Base-by-base conservation (phyloP, 2,888 invertebrate species). In the Arenicola marina region DNA sequence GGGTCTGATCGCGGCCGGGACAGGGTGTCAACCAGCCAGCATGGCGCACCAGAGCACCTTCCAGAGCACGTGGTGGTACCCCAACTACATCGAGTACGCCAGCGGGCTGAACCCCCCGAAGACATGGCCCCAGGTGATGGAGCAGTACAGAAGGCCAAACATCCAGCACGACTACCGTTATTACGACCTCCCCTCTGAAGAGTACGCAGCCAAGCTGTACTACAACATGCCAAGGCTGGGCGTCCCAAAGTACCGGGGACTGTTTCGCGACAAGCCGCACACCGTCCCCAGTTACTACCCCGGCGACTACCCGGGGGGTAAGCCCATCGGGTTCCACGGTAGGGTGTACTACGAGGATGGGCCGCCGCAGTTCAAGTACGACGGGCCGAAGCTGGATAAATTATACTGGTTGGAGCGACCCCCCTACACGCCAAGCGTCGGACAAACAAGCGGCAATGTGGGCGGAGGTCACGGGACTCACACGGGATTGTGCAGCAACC, bases 51-150 rank as follows among this genome's bases (percentile, higher is more conserved):
- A n/a, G n/a, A n/a, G n/a, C n/a, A 38, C 57, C 34, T 53, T 51
- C 61, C 55, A 61, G 43, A 67, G 59, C 51, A 62, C 64, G 33
- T 68, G 68, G 68, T 68, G 66, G 66, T 59, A 65, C 31, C 66
- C 64, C 18, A 60, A 57, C 59, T 64, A 68, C 34, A 38, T 59
- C 7, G 68, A 68, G 51, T 68, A 68, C 28, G 68, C 63, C 24
- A 46, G 56, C 15, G 68, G 68, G 11, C 33, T 66, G 26, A 58
- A 66, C 51, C 56, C 57, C n/a, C 51, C 56, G 29, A 57, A 62
- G 33, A 68, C 68, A 18, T 68, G 68, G 68, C 64, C 66, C 2
- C 33, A 56, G 7, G 64, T 62, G 2, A 51, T 51, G 53, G 63
- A 68, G 51, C 68, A 68, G 55, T 68, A 68, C 55, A 59, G 66